A percentile compares a stretch with the other conserved stretches of the same genome.
Evolutionary conservation across 2,797 vertebrate species (phyloP).

Genomic region (Hozukius guyotensis): DNA sequence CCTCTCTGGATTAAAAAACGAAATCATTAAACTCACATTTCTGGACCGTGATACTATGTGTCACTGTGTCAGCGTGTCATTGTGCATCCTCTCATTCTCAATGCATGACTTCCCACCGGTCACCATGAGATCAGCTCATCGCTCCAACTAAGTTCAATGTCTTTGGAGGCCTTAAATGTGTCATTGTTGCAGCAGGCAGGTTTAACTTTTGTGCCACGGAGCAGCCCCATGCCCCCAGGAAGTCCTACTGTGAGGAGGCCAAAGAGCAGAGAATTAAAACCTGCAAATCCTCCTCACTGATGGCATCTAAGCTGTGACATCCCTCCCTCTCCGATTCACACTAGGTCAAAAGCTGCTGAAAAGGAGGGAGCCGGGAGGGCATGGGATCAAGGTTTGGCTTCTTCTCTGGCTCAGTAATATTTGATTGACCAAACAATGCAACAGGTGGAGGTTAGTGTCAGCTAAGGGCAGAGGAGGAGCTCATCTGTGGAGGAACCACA

Average conservation of each 20-base stretch:
- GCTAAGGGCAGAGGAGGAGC: constrained; percentile 32
- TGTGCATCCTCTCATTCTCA: constrained; percentile 71
- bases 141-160: constrained; percentile 80
- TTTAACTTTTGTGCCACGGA: constrained; percentile 69
- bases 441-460: constrained; percentile 71
- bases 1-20: neutral
- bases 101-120: constrained; percentile 76
- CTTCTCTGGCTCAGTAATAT: constrained; percentile 59
- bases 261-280: constrained; percentile 79
- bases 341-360: constrained; percentile 70
- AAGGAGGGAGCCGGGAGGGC: constrained; percentile 59
- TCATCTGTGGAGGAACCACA: constrained; percentile 10
- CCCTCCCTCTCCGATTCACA: constrained; percentile 68
- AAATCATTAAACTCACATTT: constrained; percentile 22
- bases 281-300: constrained; percentile 74
- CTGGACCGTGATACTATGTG: constrained; percentile 38
- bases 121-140: constrained; percentile 59
- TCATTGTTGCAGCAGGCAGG: constrained; percentile 65
- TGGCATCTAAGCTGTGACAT: constrained; percentile 76
- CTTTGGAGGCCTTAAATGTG: constrained; percentile 64
- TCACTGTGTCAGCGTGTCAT: constrained; percentile 56
- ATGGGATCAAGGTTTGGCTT: constrained; percentile 74
- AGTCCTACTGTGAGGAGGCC: constrained; percentile 75
- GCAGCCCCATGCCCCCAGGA: constrained; percentile 67
- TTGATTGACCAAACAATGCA: constrained; percentile 66